A percentile compares a stretch with the other conserved stretches of the same genome.
These are phyloP conservation scores for Tapera naevia DNA, from an alignment of 2,797 vertebrate species.

Conservation along the genomic window DNA sequence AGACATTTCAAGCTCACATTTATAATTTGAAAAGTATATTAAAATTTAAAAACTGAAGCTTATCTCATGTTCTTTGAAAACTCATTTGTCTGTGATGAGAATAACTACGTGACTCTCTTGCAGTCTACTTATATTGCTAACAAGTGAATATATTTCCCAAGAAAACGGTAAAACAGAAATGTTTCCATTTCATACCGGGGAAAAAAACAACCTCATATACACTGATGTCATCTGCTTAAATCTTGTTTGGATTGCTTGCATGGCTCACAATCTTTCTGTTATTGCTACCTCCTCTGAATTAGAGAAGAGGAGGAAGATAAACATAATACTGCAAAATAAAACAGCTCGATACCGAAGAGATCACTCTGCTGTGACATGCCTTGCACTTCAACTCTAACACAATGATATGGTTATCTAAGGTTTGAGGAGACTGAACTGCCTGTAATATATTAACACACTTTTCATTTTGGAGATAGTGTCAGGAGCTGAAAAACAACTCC, in stretches of 20 bases:
- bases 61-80: neutral
- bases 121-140: neutral
- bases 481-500: neutral
- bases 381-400: neutral
- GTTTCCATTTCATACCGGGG: neutral
- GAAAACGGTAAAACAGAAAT: neutral
- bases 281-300: conserved; percentile 5
- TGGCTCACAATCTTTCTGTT: neutral
- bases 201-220: neutral
- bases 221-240: conserved; percentile 12
- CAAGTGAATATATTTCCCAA: neutral
- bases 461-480: conserved; percentile 32
- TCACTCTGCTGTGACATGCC: conserved; percentile 7
- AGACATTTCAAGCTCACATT: neutral
- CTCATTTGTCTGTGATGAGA: neutral
- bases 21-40: neutral
- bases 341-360: neutral
- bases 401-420: neutral
- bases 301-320: conserved; percentile 24
- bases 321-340: neutral
- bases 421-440: neutral
- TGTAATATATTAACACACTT: conserved; percentile 25
- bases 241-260: conserved; percentile 52
- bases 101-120: neutral
- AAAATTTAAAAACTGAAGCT: neutral